Evolutionary conservation across 2,113 vertebrate genomes (phyloP).

Genomic region (Pterophyllum scalare): DNA sequence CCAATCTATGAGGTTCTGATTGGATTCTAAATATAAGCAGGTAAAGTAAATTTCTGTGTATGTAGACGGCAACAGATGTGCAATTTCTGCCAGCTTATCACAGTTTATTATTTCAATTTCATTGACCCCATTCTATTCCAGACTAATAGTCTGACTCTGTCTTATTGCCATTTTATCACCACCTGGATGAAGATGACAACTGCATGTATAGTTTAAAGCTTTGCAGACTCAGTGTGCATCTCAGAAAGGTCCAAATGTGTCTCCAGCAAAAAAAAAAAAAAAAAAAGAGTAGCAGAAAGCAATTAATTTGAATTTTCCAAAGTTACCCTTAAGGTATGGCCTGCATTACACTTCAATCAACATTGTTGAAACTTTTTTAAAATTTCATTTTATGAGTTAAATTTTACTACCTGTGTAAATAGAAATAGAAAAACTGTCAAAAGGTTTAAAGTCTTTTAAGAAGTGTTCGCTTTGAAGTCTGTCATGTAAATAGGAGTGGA

Average conservation of each 20-base stretch:
- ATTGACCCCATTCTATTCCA: not conserved
- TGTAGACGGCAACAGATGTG: not conserved
- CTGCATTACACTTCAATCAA: not conserved
- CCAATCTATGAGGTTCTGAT: too few species aligned
- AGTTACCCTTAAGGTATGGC: not conserved
- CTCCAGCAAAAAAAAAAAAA: not conserved
- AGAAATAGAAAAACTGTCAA: not conserved
- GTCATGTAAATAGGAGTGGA: not conserved
- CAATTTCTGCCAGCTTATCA: not conserved
- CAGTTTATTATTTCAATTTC: not conserved
- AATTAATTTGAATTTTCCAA: not conserved
- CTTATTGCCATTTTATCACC: not conserved
- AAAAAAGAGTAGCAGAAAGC: not conserved
- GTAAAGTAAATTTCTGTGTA: too few species aligned
- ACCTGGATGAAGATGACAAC: accelerated
- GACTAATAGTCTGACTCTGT: too few species aligned
- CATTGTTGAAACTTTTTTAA: not conserved
- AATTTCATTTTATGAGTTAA: accelerated
- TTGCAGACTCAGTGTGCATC: not conserved
- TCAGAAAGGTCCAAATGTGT: not conserved
- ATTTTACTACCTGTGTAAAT: not conserved
- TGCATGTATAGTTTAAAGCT: not conserved
- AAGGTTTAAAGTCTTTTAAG: not conserved
- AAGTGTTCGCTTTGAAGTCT: not conserved
- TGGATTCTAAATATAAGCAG: too few species aligned